Percentiles rank a stretch among this genome's conserved stretches.
These are phyloP conservation scores for Synergus itoensis DNA, from an alignment of 2,888 invertebrate species.

Conservation along the genomic window DNA sequence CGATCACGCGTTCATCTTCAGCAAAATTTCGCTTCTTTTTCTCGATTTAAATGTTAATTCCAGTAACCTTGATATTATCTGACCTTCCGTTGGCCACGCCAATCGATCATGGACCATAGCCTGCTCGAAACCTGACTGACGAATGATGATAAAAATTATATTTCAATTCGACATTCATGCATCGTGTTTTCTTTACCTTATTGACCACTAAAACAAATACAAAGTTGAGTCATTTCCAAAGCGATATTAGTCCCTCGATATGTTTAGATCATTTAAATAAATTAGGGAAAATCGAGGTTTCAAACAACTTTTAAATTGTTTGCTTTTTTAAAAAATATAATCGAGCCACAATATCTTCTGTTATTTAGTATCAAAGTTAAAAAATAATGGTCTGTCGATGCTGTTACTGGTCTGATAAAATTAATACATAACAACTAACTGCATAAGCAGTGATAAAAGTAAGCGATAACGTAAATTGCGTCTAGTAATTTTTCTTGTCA, in stretches of 20 bases:
- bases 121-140: not conserved
- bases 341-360: no score
- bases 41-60: not conserved
- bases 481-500: slow-evolving; percentile 8
- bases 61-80: slow-evolving; percentile 2
- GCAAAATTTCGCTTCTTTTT: not conserved
- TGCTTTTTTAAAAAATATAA: not conserved
- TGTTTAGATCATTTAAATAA: not conserved
- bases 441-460: slow-evolving; percentile 6
- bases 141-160: not conserved
- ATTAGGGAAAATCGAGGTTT: not conserved
- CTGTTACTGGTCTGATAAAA: slow-evolving; percentile 14
- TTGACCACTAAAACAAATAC: not conserved
- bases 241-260: not conserved
- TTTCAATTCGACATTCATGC: not conserved
- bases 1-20: not conserved
- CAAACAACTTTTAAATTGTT: not conserved
- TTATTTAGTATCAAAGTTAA: no score
- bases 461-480: not conserved
- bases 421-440: slow-evolving; percentile 17
- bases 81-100: not conserved
- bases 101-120: not conserved
- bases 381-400: not conserved
- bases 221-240: not conserved
- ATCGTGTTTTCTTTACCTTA: not conserved